Evolutionary conservation across 2,888 invertebrate genomes (phyloP).

Genomic region (Nipponacmea schrenckii): DNA sequence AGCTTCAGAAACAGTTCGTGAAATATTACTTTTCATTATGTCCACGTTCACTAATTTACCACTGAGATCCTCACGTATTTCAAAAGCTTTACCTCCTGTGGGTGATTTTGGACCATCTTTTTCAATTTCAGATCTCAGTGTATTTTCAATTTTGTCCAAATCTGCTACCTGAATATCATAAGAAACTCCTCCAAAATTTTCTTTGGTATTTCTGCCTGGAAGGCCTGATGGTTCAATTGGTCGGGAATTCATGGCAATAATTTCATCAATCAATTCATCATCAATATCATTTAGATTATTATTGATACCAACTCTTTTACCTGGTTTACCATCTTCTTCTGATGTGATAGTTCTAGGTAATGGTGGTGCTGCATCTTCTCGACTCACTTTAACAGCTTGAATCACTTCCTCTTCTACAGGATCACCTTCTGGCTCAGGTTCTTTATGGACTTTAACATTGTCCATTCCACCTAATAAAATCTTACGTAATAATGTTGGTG

Average conservation of each 20-base stretch:
- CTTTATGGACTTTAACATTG: neutral
- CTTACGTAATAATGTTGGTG: neutral
- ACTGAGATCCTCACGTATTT: conserved; percentile 49
- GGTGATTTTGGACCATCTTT: conserved; percentile 27
- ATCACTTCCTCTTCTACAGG: conserved; percentile 44
- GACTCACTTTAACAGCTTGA: conserved; percentile 35
- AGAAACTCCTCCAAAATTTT: conserved; percentile 37
- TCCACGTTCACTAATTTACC: conserved; percentile 38
- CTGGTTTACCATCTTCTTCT: neutral
- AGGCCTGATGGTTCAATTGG: conserved; percentile 28
- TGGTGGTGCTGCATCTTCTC: conserved; percentile 22
- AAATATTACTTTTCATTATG: conserved; percentile 20
- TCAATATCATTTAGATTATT: conserved; percentile 18
- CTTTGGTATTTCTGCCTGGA: conserved; percentile 43
- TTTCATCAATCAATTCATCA: conserved; percentile 26
- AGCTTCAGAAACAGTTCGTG: conserved; percentile 16
- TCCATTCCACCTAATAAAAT: conserved; percentile 10
- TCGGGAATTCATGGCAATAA: conserved; percentile 35
- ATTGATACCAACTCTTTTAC: conserved; percentile 5
- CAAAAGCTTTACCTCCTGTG: conserved; percentile 48
- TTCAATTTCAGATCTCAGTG: conserved; percentile 23
- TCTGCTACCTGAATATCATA: conserved; percentile 50
- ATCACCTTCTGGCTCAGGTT: conserved; percentile 23
- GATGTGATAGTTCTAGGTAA: neutral
- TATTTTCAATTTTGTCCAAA: conserved; percentile 39